Conservation (phyloP, 2,888 invertebrate species). For the Tortrix viridana region DNA sequence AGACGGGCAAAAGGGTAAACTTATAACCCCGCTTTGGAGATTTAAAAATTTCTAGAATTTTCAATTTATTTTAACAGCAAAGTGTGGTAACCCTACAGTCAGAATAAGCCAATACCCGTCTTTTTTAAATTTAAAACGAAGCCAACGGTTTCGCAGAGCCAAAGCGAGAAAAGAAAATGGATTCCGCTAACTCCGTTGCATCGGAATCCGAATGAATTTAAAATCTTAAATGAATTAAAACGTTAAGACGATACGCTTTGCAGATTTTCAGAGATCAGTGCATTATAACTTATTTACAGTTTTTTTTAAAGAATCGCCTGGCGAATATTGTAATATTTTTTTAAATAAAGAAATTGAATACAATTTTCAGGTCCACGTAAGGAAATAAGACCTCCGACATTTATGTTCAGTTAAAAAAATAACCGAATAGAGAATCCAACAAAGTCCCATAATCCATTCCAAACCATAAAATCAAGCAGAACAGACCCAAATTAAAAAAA, state of each 20-base stretch:
- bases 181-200: conserved; percentile 27
- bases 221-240: conserved; percentile 14
- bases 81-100: conserved; percentile 20
- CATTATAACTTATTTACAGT: background rate
- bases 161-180: conserved; percentile 29
- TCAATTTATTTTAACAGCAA: background rate
- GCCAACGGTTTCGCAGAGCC: conserved; percentile 20
- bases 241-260: conserved; percentile 8
- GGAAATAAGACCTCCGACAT: too few species aligned
- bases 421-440: too few species aligned
- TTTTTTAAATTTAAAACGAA: conserved; percentile 21
- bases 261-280: background rate
- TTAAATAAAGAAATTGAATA: too few species aligned
- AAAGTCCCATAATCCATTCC: too few species aligned
- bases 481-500: too few species aligned
- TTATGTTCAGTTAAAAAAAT: too few species aligned
- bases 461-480: too few species aligned
- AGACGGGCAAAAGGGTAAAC: background rate
- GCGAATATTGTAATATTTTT: too few species aligned
- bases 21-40: background rate
- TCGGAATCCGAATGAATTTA: conserved; percentile 25
- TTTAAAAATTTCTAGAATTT: background rate
- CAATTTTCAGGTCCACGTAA: too few species aligned
- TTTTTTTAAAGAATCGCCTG: too few species aligned
- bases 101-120: conserved; percentile 19